Evolutionary conservation across 2,113 vertebrate species (phyloP), one percentile per base, ranked within the genome.

Genomic region (Cynoglossus semilaevis): DNA sequence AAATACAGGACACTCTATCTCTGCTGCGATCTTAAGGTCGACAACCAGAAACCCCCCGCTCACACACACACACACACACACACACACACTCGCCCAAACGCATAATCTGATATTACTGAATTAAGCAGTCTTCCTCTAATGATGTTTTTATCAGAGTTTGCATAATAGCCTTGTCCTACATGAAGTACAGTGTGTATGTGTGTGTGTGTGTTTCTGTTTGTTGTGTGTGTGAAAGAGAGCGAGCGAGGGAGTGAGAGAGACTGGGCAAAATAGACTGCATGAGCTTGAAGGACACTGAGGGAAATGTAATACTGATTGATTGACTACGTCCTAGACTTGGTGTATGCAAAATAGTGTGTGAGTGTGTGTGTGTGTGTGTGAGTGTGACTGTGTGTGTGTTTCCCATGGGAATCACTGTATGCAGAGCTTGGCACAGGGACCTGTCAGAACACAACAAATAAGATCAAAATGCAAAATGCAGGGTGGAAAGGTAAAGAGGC

Each of bases 271-370:
- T 72, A 62, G 67, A 68, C 63, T 67, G 63, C 70, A 62, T 64
- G 44, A 73, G 79, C 85, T 82, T 87, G 83, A 88, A 87, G 86
- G 85, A 85, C 79, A 85, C 80, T 78, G 68, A 74, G 67, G 80
- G 67, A 81, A 84, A 84, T 80, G 78, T 89, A 85, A 89, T 86
- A 81, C 74, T 85, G 86, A 88, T 85, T 88, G 88, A 89, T 85
- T 87, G 86, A 86, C 83, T 88, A 75, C 73, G 77, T 84, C 79
- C 76, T 82, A 64, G 51, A 59, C 55, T 71, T 64, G 43, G 59
- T 76, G 52, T 77, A 78, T 76, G 67, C 64, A 78, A 77, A 78
- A 68, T 36, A 44, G 60, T 51, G 46, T 37, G 46, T 55, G 50
- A 40, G 45, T 54, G 56, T 43, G 69, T 37, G 42, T 17, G 43